Evolutionary conservation across 1,140 invertebrate species (phyloP), one percentile per base, ranked within the genome.

Genomic region (Orussus abietinus): DNA sequence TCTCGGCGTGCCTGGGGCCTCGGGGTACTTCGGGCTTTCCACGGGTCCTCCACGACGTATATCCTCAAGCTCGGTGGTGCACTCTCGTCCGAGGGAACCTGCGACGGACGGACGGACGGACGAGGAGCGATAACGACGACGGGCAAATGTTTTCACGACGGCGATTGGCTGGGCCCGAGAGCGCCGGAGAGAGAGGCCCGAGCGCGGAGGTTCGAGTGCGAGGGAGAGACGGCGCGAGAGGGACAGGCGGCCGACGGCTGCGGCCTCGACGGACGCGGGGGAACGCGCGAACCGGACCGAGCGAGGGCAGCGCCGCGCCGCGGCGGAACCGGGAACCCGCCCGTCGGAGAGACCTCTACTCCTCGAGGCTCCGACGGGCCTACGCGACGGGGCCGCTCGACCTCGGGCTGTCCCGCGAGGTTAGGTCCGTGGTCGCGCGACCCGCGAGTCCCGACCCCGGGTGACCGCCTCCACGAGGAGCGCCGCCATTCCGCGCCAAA

Each of bases 91-190:
- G 33, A 50, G 26, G 28, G 22, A 44, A 39, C 44, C 14, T 10
- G 33, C 37, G 39, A 53, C n/a, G n/a, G n/a, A n/a, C n/a, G 40
- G 42, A 50, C 55, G 53, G 43, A 57, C 40, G 51, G 47, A 53
- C 41, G 49, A 55, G 44, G 51, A 52, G n/a, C 45, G 47, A 61
- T 57, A 53, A 44, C 51, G 45, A 52, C 47, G 45, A 50, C 51
- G 53, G 42, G 29, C 53, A 44, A 61, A 55, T 65, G 59, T 64
- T 65, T 61, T 66, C 60, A 63, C 57, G 57, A 68, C 64, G 64
- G 65, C 64, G 62, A 64, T 50, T 42, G 41, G 14, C 22, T 6
- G n/a, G n/a, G n/a, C n/a, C n/a, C n/a, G n/a, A n/a, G 9, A 13
- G 13, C 10, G 31, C 13, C 9, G 12, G 31, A 12, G 7, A 5